A percentile compares a stretch with the other conserved stretches of the same genome.
phyloP scores from a whole-genome alignment of 2,888 invertebrate species.

The Sympetrum striolatum region DNA sequence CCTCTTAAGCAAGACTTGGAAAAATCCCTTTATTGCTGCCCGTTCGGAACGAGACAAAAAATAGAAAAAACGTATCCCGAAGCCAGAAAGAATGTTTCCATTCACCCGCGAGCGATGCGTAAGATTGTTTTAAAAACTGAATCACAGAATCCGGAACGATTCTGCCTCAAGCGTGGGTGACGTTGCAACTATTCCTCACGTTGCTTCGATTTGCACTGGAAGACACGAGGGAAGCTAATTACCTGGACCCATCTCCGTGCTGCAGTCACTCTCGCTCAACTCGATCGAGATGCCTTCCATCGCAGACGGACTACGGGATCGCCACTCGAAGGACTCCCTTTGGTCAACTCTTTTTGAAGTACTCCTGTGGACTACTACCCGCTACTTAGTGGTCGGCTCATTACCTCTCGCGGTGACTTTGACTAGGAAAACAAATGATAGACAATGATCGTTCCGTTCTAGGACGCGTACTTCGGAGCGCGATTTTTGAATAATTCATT shows the following conservation, averaged over 20 bases:
- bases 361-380: not conserved
- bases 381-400: not conserved
- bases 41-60: too few relatives aligned
- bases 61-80: too few relatives aligned
- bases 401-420: not conserved
- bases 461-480: not conserved
- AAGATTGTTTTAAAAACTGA: too few relatives aligned
- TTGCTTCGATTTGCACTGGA: not conserved
- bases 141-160: too few relatives aligned
- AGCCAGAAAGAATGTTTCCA: too few relatives aligned
- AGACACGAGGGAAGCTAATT: not conserved
- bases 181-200: too few relatives aligned
- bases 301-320: not conserved
- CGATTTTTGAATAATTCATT: not conserved
- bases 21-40: too few relatives aligned
- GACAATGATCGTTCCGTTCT: not conserved
- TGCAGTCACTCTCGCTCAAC: not conserved
- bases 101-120: too few relatives aligned
- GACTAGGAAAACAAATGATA: not conserved
- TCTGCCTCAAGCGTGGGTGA: too few relatives aligned
- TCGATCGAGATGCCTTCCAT: not conserved
- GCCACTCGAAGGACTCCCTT: not conserved
- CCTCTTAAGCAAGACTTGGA: too few relatives aligned
- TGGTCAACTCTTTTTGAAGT: too few relatives aligned
- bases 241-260: not conserved